Evolutionary conservation across 2,113 vertebrate genomes (phyloP), one percentile per base, ranked within the genome.

Genomic region (Fregetta grallaria): DNA sequence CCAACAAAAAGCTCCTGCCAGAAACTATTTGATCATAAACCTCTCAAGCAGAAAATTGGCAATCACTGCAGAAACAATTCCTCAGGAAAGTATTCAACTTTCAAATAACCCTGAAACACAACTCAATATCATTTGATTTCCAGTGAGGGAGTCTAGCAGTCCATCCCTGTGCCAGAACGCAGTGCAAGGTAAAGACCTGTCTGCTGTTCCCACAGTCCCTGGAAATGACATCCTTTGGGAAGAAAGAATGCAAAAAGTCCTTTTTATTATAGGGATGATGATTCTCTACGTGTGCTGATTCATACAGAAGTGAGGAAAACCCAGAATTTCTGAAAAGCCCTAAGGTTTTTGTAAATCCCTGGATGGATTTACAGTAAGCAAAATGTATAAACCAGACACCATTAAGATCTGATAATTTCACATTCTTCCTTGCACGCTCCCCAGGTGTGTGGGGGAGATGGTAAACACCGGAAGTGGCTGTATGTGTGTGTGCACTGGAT

Each of bases 41-140:
- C 96, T 98, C 94, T 98, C 97, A 98, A 98, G 98, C 98, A 98
- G 97, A 98, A 98, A 98, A 98, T 98, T 98, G 97, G 97, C 97
- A 98, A 98, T 98, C 97, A 97, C 92, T 93, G 86, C 94, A 97
- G 96, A 98, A 98, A 98, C 97, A 97, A 97, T 97, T 98, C 96
- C 83, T 97, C 95, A 92, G 96, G 96, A 98, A 98, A 97, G 95
- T 97, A 97, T 97, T 98, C 97, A 97, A 96, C 98, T 98, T 98
- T 98, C 97, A 97, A 97, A 98, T 97, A 97, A 98, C 96, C 96
- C 96, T 96, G 98, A 97, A 96, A 97, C 94, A 87, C 84, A 91
- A 85, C 76, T 90, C 85, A 82, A 61, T 96, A 95, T 80, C 47
- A 90, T 97, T 97, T 96, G 91, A 94, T 97, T 98, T 97, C 50